phyloP scores from a whole-genome alignment of 2,888 invertebrate genomes.

The Drosophila pseudotalamancana region DNA sequence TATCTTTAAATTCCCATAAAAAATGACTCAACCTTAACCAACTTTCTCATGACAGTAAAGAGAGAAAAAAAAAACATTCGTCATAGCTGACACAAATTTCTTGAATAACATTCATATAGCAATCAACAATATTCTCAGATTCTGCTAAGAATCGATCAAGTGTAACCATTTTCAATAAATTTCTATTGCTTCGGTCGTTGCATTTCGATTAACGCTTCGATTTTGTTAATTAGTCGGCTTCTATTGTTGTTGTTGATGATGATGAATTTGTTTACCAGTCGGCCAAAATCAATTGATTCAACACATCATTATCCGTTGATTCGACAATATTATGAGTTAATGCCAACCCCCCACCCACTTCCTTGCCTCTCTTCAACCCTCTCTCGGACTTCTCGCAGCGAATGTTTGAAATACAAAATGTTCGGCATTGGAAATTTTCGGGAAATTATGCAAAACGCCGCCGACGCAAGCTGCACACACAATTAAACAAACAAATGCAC shows the following conservation, averaged over 20 bases:
- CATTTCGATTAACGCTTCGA: slow-evolving; percentile 23
- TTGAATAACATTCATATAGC: not conserved
- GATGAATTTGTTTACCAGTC: slow-evolving; percentile 12
- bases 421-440: slow-evolving; percentile 64
- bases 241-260: slow-evolving; percentile 13
- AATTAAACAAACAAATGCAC: slow-evolving; percentile 18
- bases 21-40: not conserved
- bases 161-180: slow-evolving; percentile 2
- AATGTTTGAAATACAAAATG: slow-evolving; percentile 69
- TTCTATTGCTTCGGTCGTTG: slow-evolving; percentile 11
- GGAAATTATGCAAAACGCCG: slow-evolving; percentile 71
- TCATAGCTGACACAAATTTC: slow-evolving; percentile 4
- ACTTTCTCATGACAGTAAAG: not conserved
- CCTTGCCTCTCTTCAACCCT: slow-evolving; percentile 39
- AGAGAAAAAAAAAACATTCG: no score
- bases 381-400: slow-evolving; percentile 33
- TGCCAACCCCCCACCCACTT: not conserved
- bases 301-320: slow-evolving; percentile 31
- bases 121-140: not conserved
- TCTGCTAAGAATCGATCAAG: slow-evolving; percentile 13
- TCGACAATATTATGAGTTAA: slow-evolving; percentile 17
- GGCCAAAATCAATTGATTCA: slow-evolving; percentile 26
- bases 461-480: slow-evolving; percentile 30
- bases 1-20: not conserved
- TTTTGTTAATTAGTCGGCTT: slow-evolving; percentile 26